Evolutionary conservation across 2,113 vertebrate species (phyloP).

Genomic region (Oenanthe melanoleuca): DNA sequence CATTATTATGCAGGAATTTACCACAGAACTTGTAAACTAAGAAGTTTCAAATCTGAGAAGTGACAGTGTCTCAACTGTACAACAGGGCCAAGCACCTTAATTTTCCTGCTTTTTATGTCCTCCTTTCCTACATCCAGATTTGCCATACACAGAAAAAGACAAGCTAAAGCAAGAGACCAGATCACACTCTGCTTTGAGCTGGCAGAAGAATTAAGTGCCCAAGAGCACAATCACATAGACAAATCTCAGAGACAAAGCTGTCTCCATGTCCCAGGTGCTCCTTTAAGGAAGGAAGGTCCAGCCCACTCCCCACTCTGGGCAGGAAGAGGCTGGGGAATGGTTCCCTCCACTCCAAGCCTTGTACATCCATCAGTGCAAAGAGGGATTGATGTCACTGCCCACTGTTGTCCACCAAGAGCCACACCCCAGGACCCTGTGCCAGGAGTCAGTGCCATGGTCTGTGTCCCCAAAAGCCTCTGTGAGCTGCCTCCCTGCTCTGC

Average conservation of each 20-base stretch:
- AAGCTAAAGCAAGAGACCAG: not conserved
- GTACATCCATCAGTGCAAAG: not conserved
- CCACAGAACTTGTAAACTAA: not conserved
- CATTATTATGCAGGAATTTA: not conserved
- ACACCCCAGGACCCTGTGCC: not conserved
- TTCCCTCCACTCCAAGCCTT: not conserved
- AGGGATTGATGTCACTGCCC: not conserved
- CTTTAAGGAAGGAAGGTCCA: not conserved
- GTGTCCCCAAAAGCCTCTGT: not conserved
- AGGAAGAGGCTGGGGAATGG: not conserved
- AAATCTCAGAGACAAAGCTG: not conserved
- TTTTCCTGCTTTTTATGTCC: not conserved
- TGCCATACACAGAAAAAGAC: not conserved
- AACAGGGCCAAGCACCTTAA: not conserved
- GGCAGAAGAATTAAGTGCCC: not conserved
- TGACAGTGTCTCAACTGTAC: not conserved
- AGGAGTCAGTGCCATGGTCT: not conserved
- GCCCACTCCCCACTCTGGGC: too few species aligned
- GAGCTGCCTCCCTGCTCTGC: not conserved
- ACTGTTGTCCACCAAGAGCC: accelerated
- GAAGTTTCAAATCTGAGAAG: not conserved
- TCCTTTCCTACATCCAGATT: not conserved
- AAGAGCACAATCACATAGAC: not conserved
- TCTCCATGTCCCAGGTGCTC: not conserved
- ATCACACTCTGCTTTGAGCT: not conserved